Evolutionary conservation across 2,797 vertebrate species (phyloP), one percentile per base, ranked within the genome.

Genomic region (Lerista edwardsae): DNA sequence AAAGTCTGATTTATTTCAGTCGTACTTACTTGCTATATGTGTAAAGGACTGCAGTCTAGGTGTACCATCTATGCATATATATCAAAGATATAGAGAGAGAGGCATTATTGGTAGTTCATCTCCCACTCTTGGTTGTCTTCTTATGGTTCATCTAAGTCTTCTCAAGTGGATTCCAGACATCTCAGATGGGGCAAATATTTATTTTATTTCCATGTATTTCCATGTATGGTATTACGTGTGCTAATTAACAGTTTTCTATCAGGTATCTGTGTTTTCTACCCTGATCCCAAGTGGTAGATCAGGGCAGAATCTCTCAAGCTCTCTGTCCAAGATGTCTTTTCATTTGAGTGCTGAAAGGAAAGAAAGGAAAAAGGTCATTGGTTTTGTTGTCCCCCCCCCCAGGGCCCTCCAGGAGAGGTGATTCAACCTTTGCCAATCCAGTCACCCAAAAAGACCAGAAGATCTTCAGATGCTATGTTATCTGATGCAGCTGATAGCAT

Each of bases 381-480:
- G 0, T 65, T 84, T 8, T 86, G 86, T 94, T 77, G 73, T 74
- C 79, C 75, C 1, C 76, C 79, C 75, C 1, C 76, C 15, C 19
- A 99, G 99, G 99, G 99, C 65, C 98, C 98, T 57, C 98, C 98
- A 0, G 99, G 99, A 34, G 99, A 99, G 93, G 97, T 99, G 29
- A 98, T 99, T 91, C 98, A 99, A 92, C 98, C 98, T 0, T 95
- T 99, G 90, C 99, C 99, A 74, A 98, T 99, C 89, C 97, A 96
- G 73, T 97, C 97, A 34, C 95, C 98, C 39, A 98, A 98, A 95
- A 99, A 98, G 94, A 96, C 96, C 57, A 97, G 97, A 88, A 97
- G 98, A 84, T 97, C 97, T 82, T 95, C 97, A 31, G 96, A 96
- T 31, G 96, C 96, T 90, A 94, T 97, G 94, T 96, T 98, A 86